phyloP scores from a whole-genome alignment of 2,888 invertebrate genomes.

The Rhagonycha lutea region DNA sequence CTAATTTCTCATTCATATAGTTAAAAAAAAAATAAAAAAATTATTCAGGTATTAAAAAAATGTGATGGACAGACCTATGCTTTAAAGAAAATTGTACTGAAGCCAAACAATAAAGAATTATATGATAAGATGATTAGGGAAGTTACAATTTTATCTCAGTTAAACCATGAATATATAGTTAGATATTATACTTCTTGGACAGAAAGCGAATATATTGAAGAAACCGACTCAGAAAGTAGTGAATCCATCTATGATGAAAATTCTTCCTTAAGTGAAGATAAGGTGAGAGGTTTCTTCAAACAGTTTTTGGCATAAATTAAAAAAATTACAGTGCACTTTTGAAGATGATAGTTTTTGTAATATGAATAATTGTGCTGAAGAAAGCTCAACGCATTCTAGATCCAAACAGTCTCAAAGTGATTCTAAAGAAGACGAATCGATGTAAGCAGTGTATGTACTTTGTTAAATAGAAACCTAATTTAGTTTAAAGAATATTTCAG shows the following conservation, averaged over 20 bases:
- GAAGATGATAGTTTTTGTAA: neutral
- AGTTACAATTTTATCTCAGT: slow-evolving; percentile 88
- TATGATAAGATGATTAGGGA: slow-evolving; percentile 93
- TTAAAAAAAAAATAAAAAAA: too few relatives aligned
- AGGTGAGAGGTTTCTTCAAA: neutral
- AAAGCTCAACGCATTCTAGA: neutral
- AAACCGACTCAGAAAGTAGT: slow-evolving; percentile 40
- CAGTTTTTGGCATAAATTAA: neutral
- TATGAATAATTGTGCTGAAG: slow-evolving; percentile 39
- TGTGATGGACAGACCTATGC: slow-evolving; percentile 93
- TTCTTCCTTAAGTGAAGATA: slow-evolving; percentile 29
- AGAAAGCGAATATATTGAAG: slow-evolving; percentile 64
- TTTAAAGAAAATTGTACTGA: slow-evolving; percentile 88
- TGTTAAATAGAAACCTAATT: neutral
- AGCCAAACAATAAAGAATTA: slow-evolving; percentile 79
- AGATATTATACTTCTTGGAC: slow-evolving; percentile 98
- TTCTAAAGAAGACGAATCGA: slow-evolving; percentile 53
- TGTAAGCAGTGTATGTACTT: neutral
- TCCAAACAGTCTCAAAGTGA: slow-evolving; percentile 5
- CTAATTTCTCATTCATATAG: neutral
- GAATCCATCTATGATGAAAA: slow-evolving; percentile 35
- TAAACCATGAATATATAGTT: slow-evolving; percentile 98
- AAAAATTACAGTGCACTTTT: neutral
- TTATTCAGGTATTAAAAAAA: slow-evolving; percentile 80
- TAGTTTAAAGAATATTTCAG: slow-evolving; percentile 49